Evolutionary conservation across 2,113 vertebrate species (phyloP).

Genomic region (Jacana jacana): DNA sequence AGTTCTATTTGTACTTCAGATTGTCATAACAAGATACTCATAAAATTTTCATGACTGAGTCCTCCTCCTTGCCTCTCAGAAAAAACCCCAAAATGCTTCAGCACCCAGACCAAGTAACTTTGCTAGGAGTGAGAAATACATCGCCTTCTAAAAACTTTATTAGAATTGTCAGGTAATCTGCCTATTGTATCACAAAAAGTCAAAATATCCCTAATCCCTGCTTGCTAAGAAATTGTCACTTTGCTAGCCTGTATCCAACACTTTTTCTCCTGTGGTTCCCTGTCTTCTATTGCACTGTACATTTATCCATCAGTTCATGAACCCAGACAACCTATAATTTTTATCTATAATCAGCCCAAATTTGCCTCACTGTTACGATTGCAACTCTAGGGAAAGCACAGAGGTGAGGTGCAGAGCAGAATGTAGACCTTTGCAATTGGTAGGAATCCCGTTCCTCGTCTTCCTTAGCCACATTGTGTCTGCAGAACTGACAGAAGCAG

Average conservation of each 20-base stretch:
- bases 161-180: background rate
- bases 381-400: background rate
- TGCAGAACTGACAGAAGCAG: background rate
- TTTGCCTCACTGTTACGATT: background rate
- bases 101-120: background rate
- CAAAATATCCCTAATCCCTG: background rate
- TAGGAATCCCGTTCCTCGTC: background rate
- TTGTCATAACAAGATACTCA: background rate
- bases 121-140: background rate
- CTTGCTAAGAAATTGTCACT: background rate
- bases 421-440: background rate
- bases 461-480: background rate
- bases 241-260: background rate
- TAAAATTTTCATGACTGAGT: background rate
- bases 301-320: background rate
- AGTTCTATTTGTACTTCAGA: constrained; percentile 19
- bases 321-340: too few species aligned
- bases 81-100: background rate
- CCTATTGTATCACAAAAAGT: background rate
- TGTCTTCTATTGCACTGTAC: background rate
- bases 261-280: background rate
- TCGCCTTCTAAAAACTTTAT: background rate
- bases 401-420: background rate
- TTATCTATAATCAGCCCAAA: background rate
- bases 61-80: background rate